phyloP scores from a whole-genome alignment of 2,888 invertebrate species.

The Muschampia plurimacula region DNA sequence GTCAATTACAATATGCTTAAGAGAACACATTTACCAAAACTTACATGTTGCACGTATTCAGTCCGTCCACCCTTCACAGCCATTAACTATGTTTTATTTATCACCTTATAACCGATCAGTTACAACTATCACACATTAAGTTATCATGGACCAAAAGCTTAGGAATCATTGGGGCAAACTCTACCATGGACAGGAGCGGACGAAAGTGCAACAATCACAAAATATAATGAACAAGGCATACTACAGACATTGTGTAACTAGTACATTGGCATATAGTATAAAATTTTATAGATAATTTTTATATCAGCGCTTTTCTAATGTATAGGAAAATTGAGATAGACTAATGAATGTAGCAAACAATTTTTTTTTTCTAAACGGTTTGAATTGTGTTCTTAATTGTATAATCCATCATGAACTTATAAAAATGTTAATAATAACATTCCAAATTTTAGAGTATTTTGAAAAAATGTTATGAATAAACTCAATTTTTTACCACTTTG shows the following conservation, averaged over 20 bases:
- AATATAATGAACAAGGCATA: neutral
- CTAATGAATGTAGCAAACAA: neutral
- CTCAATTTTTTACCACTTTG: neutral
- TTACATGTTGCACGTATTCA: conserved; percentile 35
- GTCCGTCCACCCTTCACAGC: conserved; percentile 38
- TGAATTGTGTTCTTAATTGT: neutral
- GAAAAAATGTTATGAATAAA: neutral
- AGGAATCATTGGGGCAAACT: conserved; percentile 28
- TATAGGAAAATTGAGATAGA: neutral
- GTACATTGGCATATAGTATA: neutral
- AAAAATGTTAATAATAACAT: neutral
- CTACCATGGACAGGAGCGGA: conserved; percentile 35
- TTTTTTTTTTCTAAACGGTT: neutral
- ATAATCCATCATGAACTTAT: neutral
- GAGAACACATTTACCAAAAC: conserved; percentile 33
- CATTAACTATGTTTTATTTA: conserved; percentile 29
- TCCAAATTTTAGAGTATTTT: neutral
- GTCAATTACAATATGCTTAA: conserved; percentile 24
- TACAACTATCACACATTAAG: conserved; percentile 29
- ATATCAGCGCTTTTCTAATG: neutral
- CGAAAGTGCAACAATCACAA: conserved; percentile 36
- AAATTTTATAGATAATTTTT: neutral
- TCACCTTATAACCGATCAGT: conserved; percentile 27
- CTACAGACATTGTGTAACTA: neutral
- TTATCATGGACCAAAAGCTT: conserved; percentile 19